Base-by-base conservation (phyloP, 1,140 invertebrate species). In the Thrips palmi region DNA sequence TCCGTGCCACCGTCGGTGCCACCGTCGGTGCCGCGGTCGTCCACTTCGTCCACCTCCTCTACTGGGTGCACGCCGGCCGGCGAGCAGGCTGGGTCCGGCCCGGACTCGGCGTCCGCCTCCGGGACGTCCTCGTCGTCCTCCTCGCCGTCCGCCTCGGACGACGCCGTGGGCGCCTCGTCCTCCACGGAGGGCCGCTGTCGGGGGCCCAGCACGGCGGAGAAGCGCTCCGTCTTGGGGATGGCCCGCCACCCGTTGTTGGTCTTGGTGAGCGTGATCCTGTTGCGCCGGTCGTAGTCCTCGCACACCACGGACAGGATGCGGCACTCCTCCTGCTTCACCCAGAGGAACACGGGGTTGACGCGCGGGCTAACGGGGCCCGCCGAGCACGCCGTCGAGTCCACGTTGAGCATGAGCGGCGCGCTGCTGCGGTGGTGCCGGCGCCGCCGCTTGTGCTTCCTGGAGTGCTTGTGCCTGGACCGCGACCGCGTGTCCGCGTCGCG, bases 271-370 rank as follows among this genome's bases (percentile, higher is more conserved):
- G 77, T 70, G 42, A 84, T 79, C 10, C 80, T 70, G 59, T 83
- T 84, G 25, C 77, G 61, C 50, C 77, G 73, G 58, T 83, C 78
- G 61, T 83, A 84, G 52, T 84, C 80, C 56, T 83, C 80, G 59
- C 78, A 82, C 52, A 73, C 69, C 44, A 84, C 79, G 55, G 81
- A 74, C 49, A 81, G 68, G 49, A 84, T 80, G 50, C 64, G 67
- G 38, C 75, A 76, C 50, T 80, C 74, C 43, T 70, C 64, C 53
- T 80, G 77, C 47, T 74, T 71, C 27, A 77, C 74, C 77, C 78
- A 82, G 37, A 83, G 62, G 55, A 84, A 84, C 39, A 84, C 77
- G 33, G 80, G 78, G 52, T 75, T 76, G 5, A 77, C 71, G 45
- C 71, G 68, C 29, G 73, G 69, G 17, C 42, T 43, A 5, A 37